Conservation (phyloP, 2,888 invertebrate genomes). For the Trichogramma evanescens region DNA sequence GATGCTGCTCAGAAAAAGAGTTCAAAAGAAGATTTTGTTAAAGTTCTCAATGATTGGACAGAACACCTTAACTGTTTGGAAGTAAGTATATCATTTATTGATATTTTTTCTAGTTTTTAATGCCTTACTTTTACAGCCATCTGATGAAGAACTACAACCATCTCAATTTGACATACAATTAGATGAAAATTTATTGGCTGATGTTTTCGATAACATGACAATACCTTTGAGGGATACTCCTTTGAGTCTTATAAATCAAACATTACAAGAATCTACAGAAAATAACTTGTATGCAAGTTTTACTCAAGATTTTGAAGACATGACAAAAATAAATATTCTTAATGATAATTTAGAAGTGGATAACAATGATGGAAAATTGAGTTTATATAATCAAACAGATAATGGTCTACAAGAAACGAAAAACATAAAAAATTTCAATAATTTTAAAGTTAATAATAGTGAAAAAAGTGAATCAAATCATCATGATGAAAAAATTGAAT, state of each 20-base stretch:
- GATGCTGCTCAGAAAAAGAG: constrained; percentile 37
- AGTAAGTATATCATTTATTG: constrained; percentile 33
- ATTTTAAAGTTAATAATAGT: neutral
- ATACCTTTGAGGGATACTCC: neutral
- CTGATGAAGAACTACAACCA: neutral
- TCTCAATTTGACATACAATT: constrained; percentile 23
- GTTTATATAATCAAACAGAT: neutral
- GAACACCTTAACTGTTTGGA: constrained; percentile 49
- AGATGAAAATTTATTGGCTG: constrained; percentile 28
- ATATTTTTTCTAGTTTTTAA: too few relatives aligned
- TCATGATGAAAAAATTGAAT: neutral
- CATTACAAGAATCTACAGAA: neutral
- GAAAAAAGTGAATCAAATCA: neutral
- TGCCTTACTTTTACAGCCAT: too few relatives aligned
- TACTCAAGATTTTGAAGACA: too few relatives aligned
- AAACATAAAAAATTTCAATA: neutral
- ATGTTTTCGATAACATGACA: constrained; percentile 29
- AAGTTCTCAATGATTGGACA: constrained; percentile 51
- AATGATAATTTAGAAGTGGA: too few relatives aligned
- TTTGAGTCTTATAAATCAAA: constrained; percentile 1
- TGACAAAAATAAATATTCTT: too few relatives aligned
- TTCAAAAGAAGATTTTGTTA: constrained; percentile 49
- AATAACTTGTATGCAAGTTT: neutral
- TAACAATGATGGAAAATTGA: too few relatives aligned
- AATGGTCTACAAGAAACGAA: neutral